Evolutionary conservation across 2,113 vertebrate genomes (phyloP).

Genomic region (Atherinomorus stipes): DNA sequence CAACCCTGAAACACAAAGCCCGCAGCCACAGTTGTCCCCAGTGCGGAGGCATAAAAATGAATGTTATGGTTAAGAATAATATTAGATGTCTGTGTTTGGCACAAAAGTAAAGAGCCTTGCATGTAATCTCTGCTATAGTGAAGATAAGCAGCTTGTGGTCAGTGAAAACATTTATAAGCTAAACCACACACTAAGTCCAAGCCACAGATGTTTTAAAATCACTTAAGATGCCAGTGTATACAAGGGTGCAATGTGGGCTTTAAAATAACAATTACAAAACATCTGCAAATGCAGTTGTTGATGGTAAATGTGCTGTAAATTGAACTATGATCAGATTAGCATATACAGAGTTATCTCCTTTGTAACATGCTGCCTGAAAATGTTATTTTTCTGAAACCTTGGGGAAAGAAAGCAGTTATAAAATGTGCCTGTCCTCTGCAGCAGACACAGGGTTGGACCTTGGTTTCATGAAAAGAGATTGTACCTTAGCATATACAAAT

Average conservation of each 20-base stretch:
- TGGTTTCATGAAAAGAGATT: conserved; percentile 30
- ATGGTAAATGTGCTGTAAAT: neutral
- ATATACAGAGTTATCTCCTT: neutral
- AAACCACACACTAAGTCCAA: neutral
- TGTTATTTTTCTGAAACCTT: conserved; percentile 19
- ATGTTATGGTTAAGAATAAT: conserved; percentile 3
- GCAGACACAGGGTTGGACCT: conserved; percentile 25
- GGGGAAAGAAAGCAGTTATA: conserved; percentile 3
- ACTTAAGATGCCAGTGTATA: neutral
- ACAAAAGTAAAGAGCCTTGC: neutral
- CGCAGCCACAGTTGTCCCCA: neutral
- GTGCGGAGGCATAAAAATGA: neutral
- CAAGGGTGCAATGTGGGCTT: neutral
- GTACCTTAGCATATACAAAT: neutral
- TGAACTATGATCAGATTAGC: neutral
- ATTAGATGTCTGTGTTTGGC: neutral
- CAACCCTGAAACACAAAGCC: neutral
- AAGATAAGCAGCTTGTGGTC: conserved; percentile 13
- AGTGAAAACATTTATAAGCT: conserved; percentile 7
- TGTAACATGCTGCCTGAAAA: neutral
- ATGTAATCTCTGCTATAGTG: neutral
- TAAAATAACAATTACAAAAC: conserved; percentile 4
- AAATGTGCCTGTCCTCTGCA: neutral
- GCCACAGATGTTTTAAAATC: neutral
- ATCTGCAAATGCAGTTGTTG: neutral